Evolutionary conservation across 2,113 vertebrate species (phyloP).

Genomic region (Equus quagga): DNA sequence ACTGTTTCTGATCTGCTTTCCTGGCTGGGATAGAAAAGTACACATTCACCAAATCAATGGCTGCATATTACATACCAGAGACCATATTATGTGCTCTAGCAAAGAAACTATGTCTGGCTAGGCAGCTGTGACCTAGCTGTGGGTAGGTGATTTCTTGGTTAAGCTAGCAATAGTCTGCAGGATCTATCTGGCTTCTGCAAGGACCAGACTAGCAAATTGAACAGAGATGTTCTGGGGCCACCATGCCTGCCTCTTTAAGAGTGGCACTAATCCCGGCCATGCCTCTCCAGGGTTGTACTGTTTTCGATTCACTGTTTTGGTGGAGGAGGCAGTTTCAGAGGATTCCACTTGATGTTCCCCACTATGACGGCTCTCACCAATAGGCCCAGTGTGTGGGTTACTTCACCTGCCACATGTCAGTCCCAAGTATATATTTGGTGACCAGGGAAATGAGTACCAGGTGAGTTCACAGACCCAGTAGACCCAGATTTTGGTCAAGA

Average conservation of each 20-base stretch:
- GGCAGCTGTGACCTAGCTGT: not conserved
- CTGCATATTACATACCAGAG: not conserved
- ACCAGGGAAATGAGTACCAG: not conserved
- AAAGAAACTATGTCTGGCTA: conserved; percentile 28
- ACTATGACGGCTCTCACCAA: not conserved
- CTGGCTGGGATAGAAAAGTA: conserved; percentile 38
- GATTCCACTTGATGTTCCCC: not conserved
- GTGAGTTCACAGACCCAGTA: not conserved
- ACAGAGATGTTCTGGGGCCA: not conserved
- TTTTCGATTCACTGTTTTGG: not conserved
- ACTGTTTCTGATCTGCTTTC: conserved; percentile 47
- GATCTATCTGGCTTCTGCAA: not conserved
- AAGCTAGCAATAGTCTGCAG: not conserved
- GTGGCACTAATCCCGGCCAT: not conserved
- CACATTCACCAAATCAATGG: not conserved
- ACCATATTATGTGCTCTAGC: not conserved
- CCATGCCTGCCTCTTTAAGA: not conserved
- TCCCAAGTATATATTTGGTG: not conserved
- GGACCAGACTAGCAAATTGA: not conserved
- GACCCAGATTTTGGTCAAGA: not conserved
- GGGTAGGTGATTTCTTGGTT: not conserved
- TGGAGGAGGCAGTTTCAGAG: not conserved
- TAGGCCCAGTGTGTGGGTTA: not conserved
- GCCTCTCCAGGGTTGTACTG: not conserved
- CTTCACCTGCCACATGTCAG: not conserved